A percentile compares a stretch with the other conserved stretches of the same genome.
phyloP scores from a whole-genome alignment of 2,888 invertebrate species.

The Melipona beecheii region DNA sequence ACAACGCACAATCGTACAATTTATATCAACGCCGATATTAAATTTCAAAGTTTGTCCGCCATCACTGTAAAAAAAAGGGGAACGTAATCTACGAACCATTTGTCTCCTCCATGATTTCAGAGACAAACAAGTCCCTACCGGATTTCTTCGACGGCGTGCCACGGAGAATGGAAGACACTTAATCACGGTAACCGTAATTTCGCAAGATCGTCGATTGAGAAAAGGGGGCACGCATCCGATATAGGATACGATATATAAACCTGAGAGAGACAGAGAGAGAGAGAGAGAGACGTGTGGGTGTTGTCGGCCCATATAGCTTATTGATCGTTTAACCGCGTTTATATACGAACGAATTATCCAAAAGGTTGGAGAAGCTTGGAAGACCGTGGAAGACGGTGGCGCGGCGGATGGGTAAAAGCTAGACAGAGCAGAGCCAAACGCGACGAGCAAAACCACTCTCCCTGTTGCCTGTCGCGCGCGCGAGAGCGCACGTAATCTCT shows the following conservation, averaged over 20 bases:
- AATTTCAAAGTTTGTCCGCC: too few species aligned
- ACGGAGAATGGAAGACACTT: not conserved
- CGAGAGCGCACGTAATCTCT: conserved; percentile 14
- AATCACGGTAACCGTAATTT: conserved; percentile 1
- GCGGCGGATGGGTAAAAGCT: not conserved
- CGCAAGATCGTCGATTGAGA: conserved; percentile 17
- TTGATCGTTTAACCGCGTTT: conserved; percentile 39
- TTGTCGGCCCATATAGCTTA: conserved; percentile 35
- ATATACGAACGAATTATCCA: conserved; percentile 14
- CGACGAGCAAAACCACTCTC: not conserved
- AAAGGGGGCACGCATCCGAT: conserved; percentile 28
- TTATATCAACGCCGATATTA: too few species aligned
- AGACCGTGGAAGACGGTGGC: not conserved
- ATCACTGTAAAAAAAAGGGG: too few species aligned
- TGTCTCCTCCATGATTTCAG: not conserved
- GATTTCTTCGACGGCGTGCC: not conserved
- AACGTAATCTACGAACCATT: not conserved
- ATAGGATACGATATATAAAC: conserved; percentile 14
- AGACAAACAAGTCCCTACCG: not conserved
- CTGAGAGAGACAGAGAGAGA: too few species aligned
- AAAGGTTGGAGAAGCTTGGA: conserved; percentile 37
- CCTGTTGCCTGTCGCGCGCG: not conserved
- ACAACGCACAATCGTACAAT: not conserved
- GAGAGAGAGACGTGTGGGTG: conserved; percentile 36
- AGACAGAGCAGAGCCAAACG: not conserved